phyloP scores from a whole-genome alignment of 2,888 invertebrate species.

The Tetramorium bicarinatum region DNA sequence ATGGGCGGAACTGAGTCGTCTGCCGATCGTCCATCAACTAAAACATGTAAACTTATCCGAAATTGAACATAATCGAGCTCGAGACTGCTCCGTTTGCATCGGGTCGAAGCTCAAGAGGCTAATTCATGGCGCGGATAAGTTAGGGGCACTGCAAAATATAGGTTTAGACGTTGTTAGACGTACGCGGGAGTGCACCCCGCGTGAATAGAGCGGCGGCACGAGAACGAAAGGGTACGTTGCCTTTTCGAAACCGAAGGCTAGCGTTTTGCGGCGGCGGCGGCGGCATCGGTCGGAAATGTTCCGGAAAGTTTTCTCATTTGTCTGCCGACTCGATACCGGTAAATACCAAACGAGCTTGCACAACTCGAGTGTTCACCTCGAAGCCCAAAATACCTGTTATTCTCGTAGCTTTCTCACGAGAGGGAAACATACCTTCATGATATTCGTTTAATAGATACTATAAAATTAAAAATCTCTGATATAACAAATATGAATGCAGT shows the following conservation, averaged over 20 bases:
- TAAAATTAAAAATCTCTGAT: background rate
- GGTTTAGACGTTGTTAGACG: constrained; percentile 44
- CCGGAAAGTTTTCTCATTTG: constrained; percentile 81
- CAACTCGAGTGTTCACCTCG: constrained; percentile 64
- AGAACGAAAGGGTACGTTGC: constrained; percentile 58
- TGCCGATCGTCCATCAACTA: background rate
- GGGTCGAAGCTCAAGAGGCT: constrained; percentile 36
- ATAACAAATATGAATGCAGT: background rate
- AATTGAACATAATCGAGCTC: constrained; percentile 22
- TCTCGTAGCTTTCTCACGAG: background rate
- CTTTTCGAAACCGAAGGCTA: constrained; percentile 59
- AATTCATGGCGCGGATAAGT: constrained; percentile 49
- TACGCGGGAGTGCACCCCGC: constrained; percentile 19
- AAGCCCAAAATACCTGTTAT: constrained; percentile 37
- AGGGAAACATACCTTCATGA: background rate
- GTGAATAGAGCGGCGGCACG: constrained; percentile 53
- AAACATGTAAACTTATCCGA: constrained; percentile 16
- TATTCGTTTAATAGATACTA: background rate
- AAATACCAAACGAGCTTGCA: constrained; percentile 73
- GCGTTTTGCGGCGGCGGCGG: constrained; percentile 48
- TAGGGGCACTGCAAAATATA: constrained; percentile 35
- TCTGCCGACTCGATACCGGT: constrained; percentile 75
- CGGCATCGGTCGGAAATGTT: constrained; percentile 66
- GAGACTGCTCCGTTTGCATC: constrained; percentile 47
- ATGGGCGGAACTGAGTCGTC: background rate